Percentiles rank a stretch among this genome's conserved stretches.
Conservation (phyloP, 2,113 vertebrate species). For the Pungitius pungitius region DNA sequence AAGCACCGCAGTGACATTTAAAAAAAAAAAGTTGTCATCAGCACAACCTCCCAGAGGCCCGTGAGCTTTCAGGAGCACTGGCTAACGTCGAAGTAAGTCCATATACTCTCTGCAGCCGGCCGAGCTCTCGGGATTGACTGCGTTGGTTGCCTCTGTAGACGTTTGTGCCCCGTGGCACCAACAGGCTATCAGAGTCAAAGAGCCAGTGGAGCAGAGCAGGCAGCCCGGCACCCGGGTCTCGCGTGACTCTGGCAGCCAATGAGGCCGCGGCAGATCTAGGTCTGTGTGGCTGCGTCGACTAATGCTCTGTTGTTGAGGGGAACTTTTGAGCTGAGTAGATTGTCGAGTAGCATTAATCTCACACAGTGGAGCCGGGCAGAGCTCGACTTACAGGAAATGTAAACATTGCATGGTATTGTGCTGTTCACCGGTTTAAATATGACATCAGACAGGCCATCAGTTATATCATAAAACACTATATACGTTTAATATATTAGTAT, state of each 20-base stretch:
- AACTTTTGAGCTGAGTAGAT: constrained; percentile 73
- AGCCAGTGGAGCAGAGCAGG: constrained; percentile 71
- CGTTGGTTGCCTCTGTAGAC: constrained; percentile 36
- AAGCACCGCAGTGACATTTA: neutral
- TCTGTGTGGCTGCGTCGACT: constrained; percentile 72
- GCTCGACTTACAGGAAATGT: constrained; percentile 53
- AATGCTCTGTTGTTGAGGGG: constrained; percentile 79
- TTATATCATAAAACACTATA: neutral
- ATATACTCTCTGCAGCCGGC: neutral
- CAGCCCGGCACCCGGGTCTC: constrained; percentile 48
- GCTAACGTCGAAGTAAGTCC: neutral
- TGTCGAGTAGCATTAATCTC: constrained; percentile 73
- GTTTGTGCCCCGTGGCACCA: constrained; percentile 68
- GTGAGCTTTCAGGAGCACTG: neutral
- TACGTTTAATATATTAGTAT: neutral
- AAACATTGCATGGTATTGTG: constrained; percentile 36
- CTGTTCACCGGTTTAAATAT: constrained; percentile 8
- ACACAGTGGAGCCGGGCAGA: constrained; percentile 49
- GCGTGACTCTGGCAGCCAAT: constrained; percentile 77
- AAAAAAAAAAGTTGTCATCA: neutral
- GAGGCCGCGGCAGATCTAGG: constrained; percentile 66
- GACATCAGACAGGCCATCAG: neutral
- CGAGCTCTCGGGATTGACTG: constrained; percentile 25
- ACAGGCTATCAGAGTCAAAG: constrained; percentile 74
- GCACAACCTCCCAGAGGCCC: neutral